Percentiles rank a stretch among this genome's conserved stretches.
These are phyloP conservation scores for Lepidurus packardi DNA, from an alignment of 1,140 invertebrate species.

Conservation along the genomic window DNA sequence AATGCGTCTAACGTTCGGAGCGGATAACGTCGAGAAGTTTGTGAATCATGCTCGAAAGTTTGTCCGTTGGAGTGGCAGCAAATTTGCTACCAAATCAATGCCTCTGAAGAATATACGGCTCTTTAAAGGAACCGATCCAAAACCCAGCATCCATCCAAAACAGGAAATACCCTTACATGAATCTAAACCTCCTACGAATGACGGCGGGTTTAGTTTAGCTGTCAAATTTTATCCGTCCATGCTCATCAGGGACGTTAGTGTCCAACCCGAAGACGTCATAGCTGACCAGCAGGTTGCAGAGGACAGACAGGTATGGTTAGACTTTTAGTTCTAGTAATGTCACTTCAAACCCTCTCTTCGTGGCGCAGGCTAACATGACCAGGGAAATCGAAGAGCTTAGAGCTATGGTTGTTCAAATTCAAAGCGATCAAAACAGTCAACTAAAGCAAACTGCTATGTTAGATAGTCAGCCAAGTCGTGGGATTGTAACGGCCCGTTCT, in stretches of 20 bases:
- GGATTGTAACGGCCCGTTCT: no score
- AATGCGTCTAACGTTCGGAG: neutral
- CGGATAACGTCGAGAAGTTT: neutral
- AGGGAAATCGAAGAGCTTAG: neutral
- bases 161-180: no score
- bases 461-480: neutral
- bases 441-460: neutral
- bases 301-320: neutral
- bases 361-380: neutral
- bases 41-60: neutral
- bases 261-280: neutral
- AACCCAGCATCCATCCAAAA: no score
- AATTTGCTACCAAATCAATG: neutral
- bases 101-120: neutral
- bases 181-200: neutral
- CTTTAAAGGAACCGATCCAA: neutral
- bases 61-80: neutral
- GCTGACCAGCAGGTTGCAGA: neutral
- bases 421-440: neutral
- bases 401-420: neutral
- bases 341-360: neutral
- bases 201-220: neutral
- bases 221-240: neutral
- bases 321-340: neutral
- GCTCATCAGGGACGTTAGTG: neutral